Percentiles rank a stretch among this genome's conserved stretches.
Evolutionary conservation across 2,113 vertebrate genomes (phyloP).

Genomic region (Indicator maculatus): DNA sequence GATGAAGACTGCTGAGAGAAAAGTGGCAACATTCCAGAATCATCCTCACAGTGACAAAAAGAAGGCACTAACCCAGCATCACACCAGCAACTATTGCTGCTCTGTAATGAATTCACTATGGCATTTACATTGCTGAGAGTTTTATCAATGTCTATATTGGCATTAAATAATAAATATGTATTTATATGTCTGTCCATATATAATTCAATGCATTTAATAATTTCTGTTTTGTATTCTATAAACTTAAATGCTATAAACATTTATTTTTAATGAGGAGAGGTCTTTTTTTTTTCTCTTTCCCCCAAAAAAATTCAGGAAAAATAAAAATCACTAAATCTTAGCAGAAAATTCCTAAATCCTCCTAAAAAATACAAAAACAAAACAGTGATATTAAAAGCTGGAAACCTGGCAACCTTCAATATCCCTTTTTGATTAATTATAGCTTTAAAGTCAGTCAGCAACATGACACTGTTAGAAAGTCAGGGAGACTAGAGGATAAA

Average conservation of each 20-base stretch:
- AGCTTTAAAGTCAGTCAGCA: neutral
- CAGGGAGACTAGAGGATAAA: neutral
- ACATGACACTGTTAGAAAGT: neutral
- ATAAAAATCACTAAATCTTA: neutral
- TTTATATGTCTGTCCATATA: neutral
- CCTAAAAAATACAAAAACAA: neutral
- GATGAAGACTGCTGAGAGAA: neutral
- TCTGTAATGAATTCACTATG: neutral
- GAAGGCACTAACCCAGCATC: neutral
- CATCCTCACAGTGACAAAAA: neutral
- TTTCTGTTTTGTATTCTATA: neutral
- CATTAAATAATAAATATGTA: neutral
- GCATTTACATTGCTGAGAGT: neutral
- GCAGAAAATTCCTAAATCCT: neutral
- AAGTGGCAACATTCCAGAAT: neutral
- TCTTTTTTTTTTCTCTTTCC: neutral
- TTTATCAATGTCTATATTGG: neutral
- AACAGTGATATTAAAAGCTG: neutral
- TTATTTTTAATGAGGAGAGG: fast-evolving
- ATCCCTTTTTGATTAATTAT: neutral
- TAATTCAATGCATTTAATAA: neutral
- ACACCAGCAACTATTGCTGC: neutral
- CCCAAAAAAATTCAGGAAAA: too few species aligned
- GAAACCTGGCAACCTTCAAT: neutral
- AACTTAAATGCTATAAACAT: neutral